Evolutionary conservation across 2,888 invertebrate species (phyloP).

Genomic region (Venustoraphidia nigricollis): DNA sequence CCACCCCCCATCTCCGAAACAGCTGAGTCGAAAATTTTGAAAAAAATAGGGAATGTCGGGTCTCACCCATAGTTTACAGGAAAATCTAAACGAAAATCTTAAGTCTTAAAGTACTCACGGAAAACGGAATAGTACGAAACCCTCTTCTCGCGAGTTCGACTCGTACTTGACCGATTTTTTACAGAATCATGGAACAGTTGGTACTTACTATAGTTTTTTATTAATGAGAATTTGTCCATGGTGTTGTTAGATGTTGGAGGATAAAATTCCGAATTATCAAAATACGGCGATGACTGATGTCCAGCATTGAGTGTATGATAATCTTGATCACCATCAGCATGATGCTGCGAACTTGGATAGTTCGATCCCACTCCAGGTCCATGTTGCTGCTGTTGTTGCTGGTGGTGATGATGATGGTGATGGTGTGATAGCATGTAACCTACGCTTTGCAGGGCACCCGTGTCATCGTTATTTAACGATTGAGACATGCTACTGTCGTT

Average conservation of each 20-base stretch:
- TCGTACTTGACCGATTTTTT: too few species aligned
- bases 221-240: constrained; percentile 15
- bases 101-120: too few species aligned
- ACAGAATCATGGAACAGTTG: too few species aligned
- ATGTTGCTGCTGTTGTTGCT: constrained; percentile 16
- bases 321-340: constrained; percentile 40
- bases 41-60: too few species aligned
- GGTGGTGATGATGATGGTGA: constrained; percentile 16
- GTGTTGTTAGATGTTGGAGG: constrained; percentile 33
- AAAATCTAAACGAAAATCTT: too few species aligned
- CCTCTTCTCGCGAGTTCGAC: too few species aligned
- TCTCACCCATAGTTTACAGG: too few species aligned
- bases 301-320: constrained; percentile 36
- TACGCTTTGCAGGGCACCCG: constrained; percentile 18
- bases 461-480: constrained; percentile 31
- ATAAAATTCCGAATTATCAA: constrained; percentile 63
- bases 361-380: constrained; percentile 20
- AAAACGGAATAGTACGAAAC: too few species aligned
- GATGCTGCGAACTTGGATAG: constrained; percentile 29
- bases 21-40: too few species aligned
- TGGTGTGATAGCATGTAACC: constrained; percentile 6
- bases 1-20: too few species aligned
- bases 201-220: too few species aligned
- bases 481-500: constrained; percentile 11
- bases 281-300: constrained; percentile 39